A percentile compares a stretch with the other conserved stretches of the same genome.
phyloP scores from a whole-genome alignment of 1,140 invertebrate genomes.

The Hycleus cichorii region DNA sequence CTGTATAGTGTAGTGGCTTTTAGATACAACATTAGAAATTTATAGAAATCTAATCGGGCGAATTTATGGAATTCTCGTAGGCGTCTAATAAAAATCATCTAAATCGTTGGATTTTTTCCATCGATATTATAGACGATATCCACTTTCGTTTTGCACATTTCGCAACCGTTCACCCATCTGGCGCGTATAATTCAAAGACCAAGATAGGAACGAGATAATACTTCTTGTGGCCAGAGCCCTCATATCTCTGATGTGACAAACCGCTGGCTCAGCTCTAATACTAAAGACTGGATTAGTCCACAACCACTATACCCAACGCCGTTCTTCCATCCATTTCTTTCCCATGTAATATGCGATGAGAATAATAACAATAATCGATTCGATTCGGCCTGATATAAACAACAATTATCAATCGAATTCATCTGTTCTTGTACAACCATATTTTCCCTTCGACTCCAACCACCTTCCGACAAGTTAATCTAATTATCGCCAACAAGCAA shows the following conservation, averaged over 20 bases:
- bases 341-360: slow-evolving; percentile 39
- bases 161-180: slow-evolving; percentile 28
- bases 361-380: slow-evolving; percentile 40
- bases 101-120: no score
- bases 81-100: no score
- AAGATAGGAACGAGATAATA: slow-evolving; percentile 30
- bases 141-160: slow-evolving; percentile 10
- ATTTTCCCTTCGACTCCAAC: no score
- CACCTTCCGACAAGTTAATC: no score
- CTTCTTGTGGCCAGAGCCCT: slow-evolving; percentile 31
- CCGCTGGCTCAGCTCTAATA: slow-evolving; percentile 32
- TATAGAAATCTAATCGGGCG: no score
- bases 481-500: no score
- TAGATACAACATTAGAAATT: no score
- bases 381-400: background rate
- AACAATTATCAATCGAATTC: slow-evolving; percentile 1
- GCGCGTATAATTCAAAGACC: slow-evolving; percentile 33
- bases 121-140: no score
- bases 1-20: no score
- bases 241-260: slow-evolving; percentile 37
- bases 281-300: slow-evolving; percentile 29
- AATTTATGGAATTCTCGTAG: no score
- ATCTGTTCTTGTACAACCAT: no score
- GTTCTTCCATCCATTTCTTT: slow-evolving; percentile 8
- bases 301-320: no score